These are phyloP conservation scores for Thalpophila matura DNA, from an alignment of 2,888 invertebrate species.

Conservation along the genomic window DNA sequence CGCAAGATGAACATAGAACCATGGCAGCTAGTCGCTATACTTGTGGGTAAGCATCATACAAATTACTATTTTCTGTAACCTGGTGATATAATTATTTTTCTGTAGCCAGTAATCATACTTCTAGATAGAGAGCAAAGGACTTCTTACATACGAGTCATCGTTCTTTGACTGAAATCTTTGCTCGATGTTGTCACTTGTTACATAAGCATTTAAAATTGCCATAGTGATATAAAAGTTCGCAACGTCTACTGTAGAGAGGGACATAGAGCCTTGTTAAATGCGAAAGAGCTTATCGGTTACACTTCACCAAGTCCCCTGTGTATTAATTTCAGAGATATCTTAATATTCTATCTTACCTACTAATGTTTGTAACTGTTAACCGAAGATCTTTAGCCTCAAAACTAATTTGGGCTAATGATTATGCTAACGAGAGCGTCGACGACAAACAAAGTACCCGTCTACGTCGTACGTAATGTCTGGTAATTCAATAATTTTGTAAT, in stretches of 20 bases:
- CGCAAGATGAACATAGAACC: slow-evolving; percentile 95
- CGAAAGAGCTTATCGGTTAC: background rate
- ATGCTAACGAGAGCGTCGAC: slow-evolving; percentile 7
- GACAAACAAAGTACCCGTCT: slow-evolving; percentile 7
- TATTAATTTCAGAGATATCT: background rate
- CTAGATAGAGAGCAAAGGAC: background rate
- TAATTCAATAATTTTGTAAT: slow-evolving; percentile 1
- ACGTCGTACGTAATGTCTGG: background rate
- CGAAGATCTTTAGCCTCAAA: slow-evolving; percentile 5
- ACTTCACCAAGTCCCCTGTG: background rate
- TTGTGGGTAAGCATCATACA: slow-evolving; percentile 92
- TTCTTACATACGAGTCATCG: background rate
- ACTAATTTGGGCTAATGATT: slow-evolving; percentile 37
- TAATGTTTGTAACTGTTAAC: slow-evolving; percentile 5
- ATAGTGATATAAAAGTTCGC: background rate
- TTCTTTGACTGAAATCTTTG: background rate
- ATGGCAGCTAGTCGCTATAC: slow-evolving; percentile 96
- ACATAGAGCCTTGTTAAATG: slow-evolving; percentile 19
- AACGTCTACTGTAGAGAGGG: slow-evolving; percentile 10
- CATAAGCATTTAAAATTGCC: background rate
- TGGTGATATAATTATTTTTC: background rate
- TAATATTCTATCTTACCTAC: slow-evolving; percentile 1
- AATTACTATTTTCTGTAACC: background rate
- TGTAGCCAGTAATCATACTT: slow-evolving; percentile 1
- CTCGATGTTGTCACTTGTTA: slow-evolving; percentile 7